Evolutionary conservation across 2,113 vertebrate species (phyloP).

Genomic region (Cryptotis parvus): DNA sequence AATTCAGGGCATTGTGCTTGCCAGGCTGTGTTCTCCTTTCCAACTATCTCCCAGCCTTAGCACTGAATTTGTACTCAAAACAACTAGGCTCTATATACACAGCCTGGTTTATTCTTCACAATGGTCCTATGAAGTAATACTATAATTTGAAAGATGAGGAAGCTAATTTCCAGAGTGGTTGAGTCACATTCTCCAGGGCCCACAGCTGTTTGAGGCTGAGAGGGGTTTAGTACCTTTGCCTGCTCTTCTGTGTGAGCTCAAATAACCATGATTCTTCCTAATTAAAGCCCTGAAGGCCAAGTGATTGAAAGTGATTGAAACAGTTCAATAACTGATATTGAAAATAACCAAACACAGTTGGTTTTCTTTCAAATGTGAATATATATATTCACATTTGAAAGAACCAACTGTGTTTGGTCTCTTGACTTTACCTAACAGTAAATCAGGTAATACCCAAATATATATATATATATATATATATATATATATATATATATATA

Average conservation of each 20-base stretch:
- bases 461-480: background rate
- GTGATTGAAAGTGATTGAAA: constrained; percentile 32
- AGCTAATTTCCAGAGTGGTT: background rate
- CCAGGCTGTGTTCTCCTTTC: too few relatives aligned
- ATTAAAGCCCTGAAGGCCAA: background rate
- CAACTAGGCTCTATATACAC: background rate
- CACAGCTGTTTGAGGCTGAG: background rate
- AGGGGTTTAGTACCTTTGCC: background rate
- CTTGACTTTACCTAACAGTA: too few relatives aligned
- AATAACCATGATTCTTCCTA: background rate
- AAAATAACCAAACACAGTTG: background rate
- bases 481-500: too few relatives aligned
- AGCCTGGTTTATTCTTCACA: background rate
- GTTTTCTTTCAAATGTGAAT: background rate
- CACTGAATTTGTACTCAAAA: background rate
- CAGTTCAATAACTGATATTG: background rate
- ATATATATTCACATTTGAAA: too few relatives aligned
- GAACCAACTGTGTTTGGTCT: too few relatives aligned
- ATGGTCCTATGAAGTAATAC: background rate
- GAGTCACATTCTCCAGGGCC: background rate
- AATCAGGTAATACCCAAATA: too few relatives aligned
- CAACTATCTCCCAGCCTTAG: too few relatives aligned
- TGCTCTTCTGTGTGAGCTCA: background rate
- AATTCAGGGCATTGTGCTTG: too few relatives aligned
- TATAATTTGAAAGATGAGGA: constrained; percentile 41